Conservation (phyloP, 2,113 vertebrate species). For the Apodemus sylvaticus region DNA sequence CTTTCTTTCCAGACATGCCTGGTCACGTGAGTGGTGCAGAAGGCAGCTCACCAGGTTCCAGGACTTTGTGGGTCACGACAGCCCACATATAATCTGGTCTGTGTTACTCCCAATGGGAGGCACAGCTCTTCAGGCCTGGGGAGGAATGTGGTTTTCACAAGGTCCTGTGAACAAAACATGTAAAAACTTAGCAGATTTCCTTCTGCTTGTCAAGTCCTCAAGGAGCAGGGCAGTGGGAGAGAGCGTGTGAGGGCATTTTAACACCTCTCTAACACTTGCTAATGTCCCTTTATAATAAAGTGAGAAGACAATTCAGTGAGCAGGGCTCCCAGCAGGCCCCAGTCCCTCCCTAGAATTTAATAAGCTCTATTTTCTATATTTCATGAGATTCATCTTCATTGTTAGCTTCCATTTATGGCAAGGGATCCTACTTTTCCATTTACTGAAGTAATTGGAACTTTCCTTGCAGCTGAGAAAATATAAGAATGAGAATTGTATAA, state of each 20-base stretch:
- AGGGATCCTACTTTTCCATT: not conserved
- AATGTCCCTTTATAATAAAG: constrained; percentile 41
- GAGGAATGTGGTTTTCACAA: not conserved
- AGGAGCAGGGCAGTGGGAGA: not conserved
- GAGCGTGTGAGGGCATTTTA: constrained; percentile 3
- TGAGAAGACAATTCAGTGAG: constrained; percentile 12
- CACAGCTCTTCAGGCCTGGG: not conserved
- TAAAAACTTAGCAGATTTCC: not conserved
- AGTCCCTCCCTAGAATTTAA: not conserved
- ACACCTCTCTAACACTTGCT: constrained; percentile 15
- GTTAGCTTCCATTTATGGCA: not conserved
- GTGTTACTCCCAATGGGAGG: not conserved
- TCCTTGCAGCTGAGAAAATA: not conserved
- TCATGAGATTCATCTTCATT: not conserved
- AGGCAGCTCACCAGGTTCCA: fast-evolving
- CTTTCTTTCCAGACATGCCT: not conserved
- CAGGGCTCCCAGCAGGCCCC: not conserved
- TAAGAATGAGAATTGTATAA: not conserved
- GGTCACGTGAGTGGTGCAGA: not conserved
- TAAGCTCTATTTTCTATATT: not conserved
- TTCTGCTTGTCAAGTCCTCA: not conserved
- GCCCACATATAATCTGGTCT: not conserved
- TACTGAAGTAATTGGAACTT: not conserved
- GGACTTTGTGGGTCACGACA: too few relatives aligned
- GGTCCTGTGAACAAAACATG: not conserved